These are phyloP conservation scores for Ramphastos sulfuratus DNA, from an alignment of 2,113 vertebrate genomes.

Conservation along the genomic window DNA sequence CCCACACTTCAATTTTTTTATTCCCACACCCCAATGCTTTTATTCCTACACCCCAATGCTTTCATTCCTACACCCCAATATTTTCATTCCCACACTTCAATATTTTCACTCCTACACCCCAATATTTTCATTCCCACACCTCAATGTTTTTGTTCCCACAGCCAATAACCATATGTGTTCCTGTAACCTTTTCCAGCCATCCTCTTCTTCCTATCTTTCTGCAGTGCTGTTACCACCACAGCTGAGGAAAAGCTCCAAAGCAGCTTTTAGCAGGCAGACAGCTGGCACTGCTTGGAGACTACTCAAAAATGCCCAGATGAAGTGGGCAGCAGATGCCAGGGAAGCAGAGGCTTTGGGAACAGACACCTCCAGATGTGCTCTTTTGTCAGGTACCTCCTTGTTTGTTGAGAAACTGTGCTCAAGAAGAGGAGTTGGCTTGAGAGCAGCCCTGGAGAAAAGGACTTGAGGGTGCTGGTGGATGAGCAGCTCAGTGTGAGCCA, in stretches of 20 bases:
- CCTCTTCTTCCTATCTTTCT: constrained; percentile 31
- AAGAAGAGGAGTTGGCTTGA: neutral
- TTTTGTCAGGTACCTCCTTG: constrained; percentile 13
- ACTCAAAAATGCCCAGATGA: constrained; percentile 29
- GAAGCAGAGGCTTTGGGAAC: neutral
- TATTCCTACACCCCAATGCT: no score
- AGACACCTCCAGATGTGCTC: neutral
- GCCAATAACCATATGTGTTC: neutral
- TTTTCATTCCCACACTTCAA: no score
- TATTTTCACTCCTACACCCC: no score
- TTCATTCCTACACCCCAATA: no score
- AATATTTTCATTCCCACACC: no score
- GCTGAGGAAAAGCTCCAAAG: constrained; percentile 58
- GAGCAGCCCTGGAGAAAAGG: no score
- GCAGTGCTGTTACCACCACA: constrained; percentile 24
- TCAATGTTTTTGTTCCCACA: neutral
- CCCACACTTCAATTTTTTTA: no score
- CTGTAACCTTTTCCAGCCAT: constrained; percentile 51
- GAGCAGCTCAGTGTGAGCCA: no score
- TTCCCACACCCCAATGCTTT: no score
- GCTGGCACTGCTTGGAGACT: constrained; percentile 15
- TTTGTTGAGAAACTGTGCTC: neutral
- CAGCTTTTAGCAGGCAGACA: constrained; percentile 15
- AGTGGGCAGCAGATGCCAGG: constrained; percentile 1
- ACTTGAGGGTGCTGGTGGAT: no score